Base-by-base conservation (phyloP, 2,797 vertebrate species). In the Podarcis lilfordi region DNA sequence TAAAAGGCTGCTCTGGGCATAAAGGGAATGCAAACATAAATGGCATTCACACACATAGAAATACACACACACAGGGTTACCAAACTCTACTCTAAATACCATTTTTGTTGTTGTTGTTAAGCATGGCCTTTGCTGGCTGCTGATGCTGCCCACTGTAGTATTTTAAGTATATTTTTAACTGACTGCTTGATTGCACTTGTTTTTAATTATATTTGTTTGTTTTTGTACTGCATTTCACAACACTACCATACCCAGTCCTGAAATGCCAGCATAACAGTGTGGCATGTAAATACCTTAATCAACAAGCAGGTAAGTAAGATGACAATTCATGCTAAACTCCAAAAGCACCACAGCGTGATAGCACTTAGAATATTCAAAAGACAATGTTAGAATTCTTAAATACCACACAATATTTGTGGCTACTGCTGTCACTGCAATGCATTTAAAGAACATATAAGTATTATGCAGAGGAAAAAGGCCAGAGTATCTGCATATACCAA, bases 1-100 rank as follows among this genome's bases (percentile, higher is more conserved):
- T 95, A 92, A 93, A 94, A 95, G 93, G 85, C 80, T 91, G 82
- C 64, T 92, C 89, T 94, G 88, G 86, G 80, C 87, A 93, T 92
- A 92, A 93, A 86, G 86, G 1, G 78, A 93, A 90, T 80, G 83
- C 85, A 91, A 90, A 94, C 91, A 89, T 85, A 95, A 94, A 43
- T 88, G 87, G 19, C 10, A 25, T 72, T 50, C 17, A 23, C 61
- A 64, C 61, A 7, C 21, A 19, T 0, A 23, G 61, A 64, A 23
- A 61, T 5, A 23, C 32, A 82, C 19, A 50, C 50, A 15, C 50
- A 50, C 50, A 50, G 15, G 87, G 89, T 89, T 89, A 95, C 88
- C 77, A 91, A 92, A 93, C 59, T 84, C 85, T 93, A 66, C 82
- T 66, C 77, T 32, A n/a, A 43, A 78, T 55, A 55, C 50, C 50